Base-by-base conservation (phyloP, 92 coral and sea anemone genomes). In the Galaxea fascicularis region DNA sequence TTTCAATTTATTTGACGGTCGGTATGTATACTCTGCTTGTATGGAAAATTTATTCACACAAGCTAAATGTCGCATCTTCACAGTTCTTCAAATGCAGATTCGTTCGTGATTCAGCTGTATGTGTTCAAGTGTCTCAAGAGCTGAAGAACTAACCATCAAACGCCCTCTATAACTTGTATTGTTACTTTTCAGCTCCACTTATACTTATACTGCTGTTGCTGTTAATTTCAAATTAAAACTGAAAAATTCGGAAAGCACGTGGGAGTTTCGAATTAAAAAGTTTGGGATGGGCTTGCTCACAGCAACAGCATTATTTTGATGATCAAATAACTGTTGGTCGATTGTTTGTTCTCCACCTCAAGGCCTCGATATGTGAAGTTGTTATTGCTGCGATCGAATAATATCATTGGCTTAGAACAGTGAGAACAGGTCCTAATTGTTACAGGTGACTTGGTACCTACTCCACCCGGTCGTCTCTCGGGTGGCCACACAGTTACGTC, bases 401-500 rank as follows among this genome's bases (percentile, higher is more conserved):
- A 66, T 15, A 39, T 26, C n/a, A n/a, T n/a, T n/a, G n/a, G 26
- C 57, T 31, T 10, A 45, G n/a, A 74, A 67, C 54, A 8, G 17
- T 54, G 56, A 75, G 83, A 83, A 15, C 82, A 62, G 82, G 80
- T 83, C 14, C 63, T 60, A 74, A 51, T 73, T 83, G n/a, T 57
- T 0, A 26, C 26, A 7, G 77, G 57, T 81, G 86, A 82, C 81
- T 25, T 54, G 54, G 60, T 51, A 66, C 72, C 62, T 65, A 46
- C 90, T 82, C 59, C 84, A 71, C 95, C 93, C 88, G 31, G 24
- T 54, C 81, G 52, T 28, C 46, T 68, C 83, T 63, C 93, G 53
- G 92, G 93, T 85, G 91, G 86, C n/a, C 89, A 88, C 60, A 89
- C 14, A 86, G 81, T 87, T 83, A 90, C 90, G 95, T 91, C 98